A percentile compares a stretch with the other conserved stretches of the same genome.
Conservation (phyloP, 2,888 invertebrate species). For the Stenchaetothrips biformis region DNA sequence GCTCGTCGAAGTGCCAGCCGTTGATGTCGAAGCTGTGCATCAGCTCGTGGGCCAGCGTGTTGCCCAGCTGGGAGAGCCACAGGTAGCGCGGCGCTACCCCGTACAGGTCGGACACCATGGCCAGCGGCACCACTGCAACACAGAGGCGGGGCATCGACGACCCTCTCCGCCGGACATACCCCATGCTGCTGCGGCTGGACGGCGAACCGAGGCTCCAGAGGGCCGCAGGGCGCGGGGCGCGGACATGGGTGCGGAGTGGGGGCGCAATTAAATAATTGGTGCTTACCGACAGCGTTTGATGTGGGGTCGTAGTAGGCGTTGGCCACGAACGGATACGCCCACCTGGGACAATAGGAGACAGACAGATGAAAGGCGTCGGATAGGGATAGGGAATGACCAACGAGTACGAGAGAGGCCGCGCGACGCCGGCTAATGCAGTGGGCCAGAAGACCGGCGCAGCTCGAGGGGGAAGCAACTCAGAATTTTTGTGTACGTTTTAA, state of each 20-base stretch:
- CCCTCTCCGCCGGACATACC: background rate
- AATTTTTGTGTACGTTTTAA: no score
- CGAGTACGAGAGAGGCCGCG: background rate
- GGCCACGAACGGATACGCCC: constrained; percentile 49
- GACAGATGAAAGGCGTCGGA: background rate
- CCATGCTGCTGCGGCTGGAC: no score
- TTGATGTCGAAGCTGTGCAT: constrained; percentile 50
- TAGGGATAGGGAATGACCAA: background rate
- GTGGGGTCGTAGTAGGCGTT: constrained; percentile 52
- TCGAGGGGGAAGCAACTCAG: no score
- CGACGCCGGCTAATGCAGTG: no score
- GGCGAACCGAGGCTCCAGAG: no score
- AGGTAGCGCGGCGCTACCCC: constrained; percentile 49
- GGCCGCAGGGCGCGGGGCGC: no score
- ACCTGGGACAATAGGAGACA: constrained; percentile 41
- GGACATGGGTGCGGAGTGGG: no score
- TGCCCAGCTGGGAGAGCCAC: constrained; percentile 49
- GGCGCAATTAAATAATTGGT: background rate
- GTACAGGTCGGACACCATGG: constrained; percentile 50
- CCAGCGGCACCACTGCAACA: constrained; percentile 48
- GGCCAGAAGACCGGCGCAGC: no score
- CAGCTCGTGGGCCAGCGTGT: constrained; percentile 51
- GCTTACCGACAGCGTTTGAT: constrained; percentile 50
- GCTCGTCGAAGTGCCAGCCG: constrained; percentile 42
- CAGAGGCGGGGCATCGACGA: background rate